A percentile compares a stretch with the other conserved stretches of the same genome.
These are phyloP conservation scores for Rutpela maculata DNA, from an alignment of 2,888 invertebrate species.

Conservation along the genomic window DNA sequence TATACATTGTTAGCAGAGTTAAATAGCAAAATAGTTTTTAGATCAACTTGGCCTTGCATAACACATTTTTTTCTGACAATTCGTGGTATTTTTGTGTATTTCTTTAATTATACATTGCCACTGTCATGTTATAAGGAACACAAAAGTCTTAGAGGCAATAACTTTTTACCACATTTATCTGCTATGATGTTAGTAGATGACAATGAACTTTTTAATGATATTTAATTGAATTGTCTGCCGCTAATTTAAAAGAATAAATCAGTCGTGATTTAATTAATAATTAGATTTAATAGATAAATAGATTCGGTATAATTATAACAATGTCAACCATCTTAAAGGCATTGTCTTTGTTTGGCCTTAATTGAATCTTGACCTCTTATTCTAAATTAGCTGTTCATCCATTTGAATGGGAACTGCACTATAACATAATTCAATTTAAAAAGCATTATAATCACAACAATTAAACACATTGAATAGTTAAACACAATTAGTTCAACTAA, in stretches of 20 bases:
- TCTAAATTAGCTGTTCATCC: not conserved
- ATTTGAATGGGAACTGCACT: constrained; percentile 3
- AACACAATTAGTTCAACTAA: not conserved
- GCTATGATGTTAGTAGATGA: not conserved
- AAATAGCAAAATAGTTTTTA: too few species aligned
- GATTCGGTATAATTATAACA: not conserved
- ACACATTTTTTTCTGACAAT: too few species aligned
- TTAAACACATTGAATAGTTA: not conserved
- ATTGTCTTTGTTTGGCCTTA: constrained; percentile 2
- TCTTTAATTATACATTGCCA: too few species aligned
- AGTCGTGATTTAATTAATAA: not conserved
- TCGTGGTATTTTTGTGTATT: too few species aligned
- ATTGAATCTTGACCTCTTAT: constrained; percentile 4
- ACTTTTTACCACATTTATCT: too few species aligned
- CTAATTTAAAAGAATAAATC: not conserved
- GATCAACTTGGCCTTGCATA: too few species aligned
- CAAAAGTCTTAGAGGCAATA: too few species aligned
- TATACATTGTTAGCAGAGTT: too few species aligned
- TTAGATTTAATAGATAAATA: not conserved
- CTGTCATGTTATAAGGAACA: too few species aligned
- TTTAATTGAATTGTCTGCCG: not conserved
- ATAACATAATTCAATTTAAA: not conserved
- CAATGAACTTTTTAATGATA: not conserved
- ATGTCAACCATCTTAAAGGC: not conserved
- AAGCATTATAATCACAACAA: not conserved